A percentile compares a stretch with the other conserved stretches of the same genome.
phyloP scores from a whole-genome alignment of 2,888 invertebrate genomes.

The Torymus tubicola region DNA sequence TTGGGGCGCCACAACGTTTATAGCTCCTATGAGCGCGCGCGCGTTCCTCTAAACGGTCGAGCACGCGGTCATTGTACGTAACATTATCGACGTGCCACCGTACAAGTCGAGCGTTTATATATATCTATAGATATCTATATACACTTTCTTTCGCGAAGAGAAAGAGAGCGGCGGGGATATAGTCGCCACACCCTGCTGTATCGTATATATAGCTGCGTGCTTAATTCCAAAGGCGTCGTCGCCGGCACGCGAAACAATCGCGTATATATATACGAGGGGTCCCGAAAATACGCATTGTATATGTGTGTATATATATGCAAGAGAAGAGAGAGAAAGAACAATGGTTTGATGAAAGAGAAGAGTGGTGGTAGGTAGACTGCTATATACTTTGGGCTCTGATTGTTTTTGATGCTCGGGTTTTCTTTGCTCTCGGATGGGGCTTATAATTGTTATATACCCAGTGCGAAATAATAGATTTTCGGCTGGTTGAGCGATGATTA shows the following conservation, averaged over 20 bases:
- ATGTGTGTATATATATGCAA: neutral
- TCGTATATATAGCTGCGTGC: too few relatives aligned
- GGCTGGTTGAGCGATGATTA: neutral
- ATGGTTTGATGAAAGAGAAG: neutral
- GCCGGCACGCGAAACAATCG: slow-evolving; percentile 58
- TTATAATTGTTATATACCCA: neutral
- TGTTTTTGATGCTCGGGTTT: slow-evolving; percentile 13
- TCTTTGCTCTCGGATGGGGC: neutral
- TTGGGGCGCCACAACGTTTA: neutral
- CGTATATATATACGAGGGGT: neutral
- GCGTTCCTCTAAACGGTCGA: too few relatives aligned
- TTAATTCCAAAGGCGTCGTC: slow-evolving; percentile 59
- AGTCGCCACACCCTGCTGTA: slow-evolving; percentile 59
- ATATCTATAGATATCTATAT: too few relatives aligned
- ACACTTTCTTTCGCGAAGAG: slow-evolving; percentile 4
- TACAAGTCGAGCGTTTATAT: too few relatives aligned
- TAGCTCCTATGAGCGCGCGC: too few relatives aligned
- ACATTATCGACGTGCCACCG: too few relatives aligned
- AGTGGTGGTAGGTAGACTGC: slow-evolving; percentile 32
- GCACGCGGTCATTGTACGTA: too few relatives aligned
- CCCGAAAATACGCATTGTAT: slow-evolving; percentile 45
- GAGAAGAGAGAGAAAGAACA: slow-evolving; percentile 27
- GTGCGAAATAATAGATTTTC: slow-evolving; percentile 5
- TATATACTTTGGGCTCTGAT: neutral
- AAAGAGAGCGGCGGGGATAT: too few relatives aligned